These are phyloP conservation scores for Oreochromis niloticus DNA, from an alignment of 2,113 vertebrate genomes.

Conservation along the genomic window DNA sequence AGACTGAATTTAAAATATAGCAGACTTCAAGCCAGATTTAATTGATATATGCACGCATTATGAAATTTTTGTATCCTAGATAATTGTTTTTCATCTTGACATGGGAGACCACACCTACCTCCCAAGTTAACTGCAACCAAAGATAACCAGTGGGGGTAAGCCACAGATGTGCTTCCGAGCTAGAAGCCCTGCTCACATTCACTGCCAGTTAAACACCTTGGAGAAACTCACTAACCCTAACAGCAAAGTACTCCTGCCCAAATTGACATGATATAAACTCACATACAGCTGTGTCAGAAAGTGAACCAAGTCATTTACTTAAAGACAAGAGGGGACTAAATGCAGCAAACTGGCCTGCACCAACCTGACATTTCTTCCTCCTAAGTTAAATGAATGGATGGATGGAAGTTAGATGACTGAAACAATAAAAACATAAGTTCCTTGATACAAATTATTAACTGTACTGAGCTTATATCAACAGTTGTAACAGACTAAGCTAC, in stretches of 20 bases:
- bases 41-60: background rate
- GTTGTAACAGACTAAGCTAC: background rate
- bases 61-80: background rate
- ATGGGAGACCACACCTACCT: background rate
- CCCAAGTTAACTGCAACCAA: background rate
- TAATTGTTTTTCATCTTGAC: background rate
- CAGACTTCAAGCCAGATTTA: background rate
- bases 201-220: background rate
- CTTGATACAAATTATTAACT: background rate
- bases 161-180: background rate
- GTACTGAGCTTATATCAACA: background rate
- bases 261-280: background rate
- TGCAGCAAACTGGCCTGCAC: background rate
- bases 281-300: background rate
- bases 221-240: background rate
- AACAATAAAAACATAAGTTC: background rate
- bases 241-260: background rate
- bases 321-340: background rate
- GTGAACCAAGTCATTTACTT: background rate
- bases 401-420: background rate
- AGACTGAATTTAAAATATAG: background rate
- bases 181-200: background rate
- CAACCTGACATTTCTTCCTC: background rate
- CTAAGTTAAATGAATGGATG: background rate
- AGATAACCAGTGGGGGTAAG: background rate